These are phyloP conservation scores for Scyliorhinus canicula DNA, from an alignment of 2,797 vertebrate genomes.

Conservation along the genomic window DNA sequence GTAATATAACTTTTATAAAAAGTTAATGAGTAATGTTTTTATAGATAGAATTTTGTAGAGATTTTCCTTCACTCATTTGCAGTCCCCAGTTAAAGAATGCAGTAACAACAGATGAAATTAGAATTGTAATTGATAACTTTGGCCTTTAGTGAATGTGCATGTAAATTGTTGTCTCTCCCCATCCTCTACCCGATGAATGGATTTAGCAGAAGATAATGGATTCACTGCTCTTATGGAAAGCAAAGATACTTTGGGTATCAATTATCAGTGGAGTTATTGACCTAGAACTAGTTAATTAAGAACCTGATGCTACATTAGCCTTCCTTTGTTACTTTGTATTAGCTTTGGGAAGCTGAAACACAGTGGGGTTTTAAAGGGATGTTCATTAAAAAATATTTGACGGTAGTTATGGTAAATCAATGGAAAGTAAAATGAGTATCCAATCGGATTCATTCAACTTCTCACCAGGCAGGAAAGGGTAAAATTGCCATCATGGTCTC, in stretches of 20 bases:
- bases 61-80: background rate
- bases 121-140: too few species aligned
- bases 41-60: background rate
- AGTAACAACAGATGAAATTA: background rate
- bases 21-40: background rate
- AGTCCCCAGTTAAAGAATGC: background rate
- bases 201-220: background rate
- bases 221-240: background rate
- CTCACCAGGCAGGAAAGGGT: background rate
- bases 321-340: background rate
- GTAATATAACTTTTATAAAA: background rate
- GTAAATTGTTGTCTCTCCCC: background rate
- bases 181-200: background rate
- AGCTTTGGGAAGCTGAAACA: background rate
- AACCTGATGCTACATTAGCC: background rate
- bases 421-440: background rate
- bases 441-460: background rate
- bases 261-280: background rate
- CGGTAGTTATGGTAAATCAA: background rate
- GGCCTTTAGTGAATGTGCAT: background rate
- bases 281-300: background rate
- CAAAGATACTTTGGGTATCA: background rate
- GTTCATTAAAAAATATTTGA: background rate
- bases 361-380: background rate
- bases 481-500: background rate